phyloP scores from a whole-genome alignment of 1,140 invertebrate species.

The Meloidogyne chitwoodi region DNA sequence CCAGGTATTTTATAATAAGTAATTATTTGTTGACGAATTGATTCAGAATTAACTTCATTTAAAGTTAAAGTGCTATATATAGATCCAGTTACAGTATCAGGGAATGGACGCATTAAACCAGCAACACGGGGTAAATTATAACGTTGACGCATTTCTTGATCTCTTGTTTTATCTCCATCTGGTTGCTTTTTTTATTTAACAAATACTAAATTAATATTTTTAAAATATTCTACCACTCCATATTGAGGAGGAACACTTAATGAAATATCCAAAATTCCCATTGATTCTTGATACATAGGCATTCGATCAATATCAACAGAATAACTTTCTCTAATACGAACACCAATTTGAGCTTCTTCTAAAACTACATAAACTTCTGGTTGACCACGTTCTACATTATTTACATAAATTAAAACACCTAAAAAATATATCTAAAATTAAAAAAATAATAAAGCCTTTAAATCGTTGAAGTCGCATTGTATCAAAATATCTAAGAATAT shows the following conservation, averaged over 20 bases:
- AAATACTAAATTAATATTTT: neutral
- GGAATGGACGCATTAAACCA: slow-evolving; percentile 47
- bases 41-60: slow-evolving; percentile 49
- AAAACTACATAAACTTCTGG: slow-evolving; percentile 59
- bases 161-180: slow-evolving; percentile 52
- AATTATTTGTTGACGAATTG: slow-evolving; percentile 46
- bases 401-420: slow-evolving; percentile 59
- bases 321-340: slow-evolving; percentile 56
- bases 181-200: slow-evolving; percentile 31
- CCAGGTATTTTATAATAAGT: slow-evolving; percentile 43
- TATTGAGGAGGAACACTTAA: slow-evolving; percentile 58
- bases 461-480: slow-evolving; percentile 58
- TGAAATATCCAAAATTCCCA: slow-evolving; percentile 56
- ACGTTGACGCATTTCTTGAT: slow-evolving; percentile 40
- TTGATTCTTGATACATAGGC: slow-evolving; percentile 56
- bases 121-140: slow-evolving; percentile 45
- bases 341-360: slow-evolving; percentile 59
- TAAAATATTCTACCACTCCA: slow-evolving; percentile 49
- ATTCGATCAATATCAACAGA: slow-evolving; percentile 58
- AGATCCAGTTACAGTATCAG: slow-evolving; percentile 41
- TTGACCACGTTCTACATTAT: slow-evolving; percentile 59
- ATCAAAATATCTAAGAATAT: slow-evolving; percentile 59
- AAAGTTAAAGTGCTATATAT: slow-evolving; percentile 43
- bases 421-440: neutral
- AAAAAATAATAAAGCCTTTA: slow-evolving; percentile 29